phyloP scores from a whole-genome alignment of 2,113 vertebrate species.

The Toxostoma redivivum region DNA sequence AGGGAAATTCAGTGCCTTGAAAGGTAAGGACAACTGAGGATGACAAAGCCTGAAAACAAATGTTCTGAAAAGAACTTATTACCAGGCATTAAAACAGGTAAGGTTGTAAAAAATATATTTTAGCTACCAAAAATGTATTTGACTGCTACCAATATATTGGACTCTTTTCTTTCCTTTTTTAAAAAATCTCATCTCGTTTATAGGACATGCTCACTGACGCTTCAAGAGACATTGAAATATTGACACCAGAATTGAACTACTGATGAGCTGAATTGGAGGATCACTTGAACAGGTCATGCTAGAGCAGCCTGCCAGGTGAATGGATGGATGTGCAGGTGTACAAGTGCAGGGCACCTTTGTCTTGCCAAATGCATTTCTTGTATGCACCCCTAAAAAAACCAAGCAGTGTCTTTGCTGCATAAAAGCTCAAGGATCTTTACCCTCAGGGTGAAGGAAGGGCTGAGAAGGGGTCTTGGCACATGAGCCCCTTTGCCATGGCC shows the following conservation, averaged over 20 bases:
- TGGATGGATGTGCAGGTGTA: background rate
- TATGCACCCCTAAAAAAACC: background rate
- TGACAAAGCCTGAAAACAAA: background rate
- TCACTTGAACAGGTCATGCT: background rate
- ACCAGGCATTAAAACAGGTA: background rate
- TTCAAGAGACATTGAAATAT: background rate
- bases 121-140: background rate
- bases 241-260: background rate
- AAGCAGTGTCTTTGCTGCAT: background rate
- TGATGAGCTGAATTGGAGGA: background rate
- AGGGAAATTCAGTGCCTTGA: background rate
- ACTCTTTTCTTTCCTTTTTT: background rate
- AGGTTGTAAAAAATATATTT: background rate
- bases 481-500: background rate
- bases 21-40: background rate
- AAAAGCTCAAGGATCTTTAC: background rate
- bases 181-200: background rate
- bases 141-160: background rate
- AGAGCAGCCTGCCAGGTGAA: background rate
- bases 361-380: background rate
- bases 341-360: background rate
- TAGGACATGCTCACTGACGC: background rate
- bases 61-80: background rate
- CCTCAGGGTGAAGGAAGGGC: accelerated
- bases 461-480: background rate